Evolutionary conservation across 2,888 invertebrate genomes (phyloP).

Genomic region (Tiliacea citrago): DNA sequence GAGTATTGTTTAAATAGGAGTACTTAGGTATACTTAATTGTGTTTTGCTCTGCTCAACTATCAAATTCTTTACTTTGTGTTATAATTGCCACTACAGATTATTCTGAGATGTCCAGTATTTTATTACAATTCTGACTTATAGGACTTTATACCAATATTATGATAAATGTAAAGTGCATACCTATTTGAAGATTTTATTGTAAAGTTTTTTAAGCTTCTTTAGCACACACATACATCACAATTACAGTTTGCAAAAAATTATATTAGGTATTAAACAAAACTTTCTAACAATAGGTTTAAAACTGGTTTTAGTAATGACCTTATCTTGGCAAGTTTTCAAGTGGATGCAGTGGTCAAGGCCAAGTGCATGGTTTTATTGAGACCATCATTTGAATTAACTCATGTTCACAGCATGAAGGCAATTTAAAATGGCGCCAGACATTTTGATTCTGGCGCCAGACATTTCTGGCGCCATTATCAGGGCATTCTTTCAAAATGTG

Average conservation of each 20-base stretch:
- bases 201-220: not conserved
- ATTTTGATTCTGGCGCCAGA: not conserved
- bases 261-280: not conserved
- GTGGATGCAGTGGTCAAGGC: not conserved
- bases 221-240: not conserved
- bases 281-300: not conserved
- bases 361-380: slow-evolving; percentile 7
- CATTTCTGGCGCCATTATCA: not conserved
- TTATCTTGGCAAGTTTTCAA: not conserved
- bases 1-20: not conserved
- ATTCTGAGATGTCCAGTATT: not conserved
- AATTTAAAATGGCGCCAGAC: slow-evolving; percentile 57
- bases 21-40: no score
- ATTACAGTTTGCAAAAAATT: not conserved
- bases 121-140: not conserved
- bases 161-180: not conserved
- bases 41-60: not conserved
- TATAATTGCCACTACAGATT: not conserved
- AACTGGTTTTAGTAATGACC: not conserved
- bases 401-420: not conserved
- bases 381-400: not conserved
- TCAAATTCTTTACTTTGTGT: not conserved
- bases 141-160: not conserved
- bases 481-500: not conserved
- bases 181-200: no score